Evolutionary conservation across 2,113 vertebrate species (phyloP).

Genomic region (Poeciliopsis prolifica): DNA sequence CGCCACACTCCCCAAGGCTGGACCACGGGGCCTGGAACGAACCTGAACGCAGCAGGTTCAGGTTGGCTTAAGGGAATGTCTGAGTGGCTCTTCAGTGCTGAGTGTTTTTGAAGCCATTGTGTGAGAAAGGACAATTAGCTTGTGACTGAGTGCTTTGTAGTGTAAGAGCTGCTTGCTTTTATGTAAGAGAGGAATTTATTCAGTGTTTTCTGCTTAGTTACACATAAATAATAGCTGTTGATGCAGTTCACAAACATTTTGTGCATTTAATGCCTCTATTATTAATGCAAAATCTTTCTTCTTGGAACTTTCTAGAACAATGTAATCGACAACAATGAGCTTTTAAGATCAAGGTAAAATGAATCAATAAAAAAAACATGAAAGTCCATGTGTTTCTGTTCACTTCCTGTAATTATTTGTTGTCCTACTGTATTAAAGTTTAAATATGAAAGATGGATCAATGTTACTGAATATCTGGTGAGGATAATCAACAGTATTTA

Average conservation of each 20-base stretch:
- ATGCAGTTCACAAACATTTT: not conserved
- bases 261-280: not conserved
- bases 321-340: not conserved
- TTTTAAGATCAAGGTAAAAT: not conserved
- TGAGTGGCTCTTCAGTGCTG: constrained; percentile 30
- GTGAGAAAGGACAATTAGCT: constrained; percentile 34
- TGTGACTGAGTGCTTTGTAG: constrained; percentile 12
- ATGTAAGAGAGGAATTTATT: constrained; percentile 29
- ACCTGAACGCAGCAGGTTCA: constrained; percentile 50
- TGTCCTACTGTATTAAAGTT: not conserved
- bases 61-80: not conserved
- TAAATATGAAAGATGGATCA: not conserved
- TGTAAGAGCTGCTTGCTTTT: constrained; percentile 13
- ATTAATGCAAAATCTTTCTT: not conserved
- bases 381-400: not conserved
- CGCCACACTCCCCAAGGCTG: constrained; percentile 83
- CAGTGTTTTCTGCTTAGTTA: constrained; percentile 25
- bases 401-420: not conserved
- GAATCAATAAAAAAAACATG: not conserved
- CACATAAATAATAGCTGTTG: not conserved
- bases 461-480: not conserved
- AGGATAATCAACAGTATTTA: not conserved
- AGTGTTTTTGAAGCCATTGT: constrained; percentile 37
- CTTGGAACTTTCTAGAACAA: not conserved
- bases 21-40: constrained; percentile 91